phyloP scores from a whole-genome alignment of 2,113 vertebrate genomes.

The Orthochromis malagaraziensis region DNA sequence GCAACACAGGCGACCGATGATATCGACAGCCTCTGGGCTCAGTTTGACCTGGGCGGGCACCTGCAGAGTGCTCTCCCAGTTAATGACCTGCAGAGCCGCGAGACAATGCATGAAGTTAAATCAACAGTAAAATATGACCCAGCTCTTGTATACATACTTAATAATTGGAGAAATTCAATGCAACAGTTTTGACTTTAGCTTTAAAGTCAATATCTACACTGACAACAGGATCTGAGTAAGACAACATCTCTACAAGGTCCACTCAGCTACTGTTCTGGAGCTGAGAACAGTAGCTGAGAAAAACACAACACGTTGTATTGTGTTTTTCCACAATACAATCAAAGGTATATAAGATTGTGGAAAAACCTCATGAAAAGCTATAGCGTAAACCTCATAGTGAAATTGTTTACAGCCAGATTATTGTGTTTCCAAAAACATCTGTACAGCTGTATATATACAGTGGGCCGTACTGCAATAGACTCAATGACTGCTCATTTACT shows the following conservation, averaged over 20 bases:
- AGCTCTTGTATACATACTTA: background rate
- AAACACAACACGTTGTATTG: background rate
- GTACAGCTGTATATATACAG: background rate
- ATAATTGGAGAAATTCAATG: background rate
- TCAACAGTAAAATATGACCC: background rate
- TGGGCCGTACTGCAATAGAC: background rate
- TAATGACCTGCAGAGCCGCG: conserved; percentile 81
- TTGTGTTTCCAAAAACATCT: background rate
- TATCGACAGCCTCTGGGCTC: conserved; percentile 87
- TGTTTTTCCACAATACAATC: background rate
- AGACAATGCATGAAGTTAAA: background rate
- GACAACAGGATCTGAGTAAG: background rate
- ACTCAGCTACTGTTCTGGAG: background rate
- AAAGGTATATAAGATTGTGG: background rate
- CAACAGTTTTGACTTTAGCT: background rate
- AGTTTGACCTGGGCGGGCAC: conserved; percentile 91
- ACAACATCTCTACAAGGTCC: background rate
- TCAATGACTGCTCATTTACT: background rate
- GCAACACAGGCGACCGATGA: conserved; percentile 91
- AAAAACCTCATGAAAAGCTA: fast-evolving
- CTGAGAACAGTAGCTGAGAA: background rate
- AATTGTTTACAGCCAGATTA: background rate
- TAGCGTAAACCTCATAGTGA: background rate
- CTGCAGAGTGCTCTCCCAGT: conserved; percentile 96
- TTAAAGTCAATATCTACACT: background rate